A percentile compares a stretch with the other conserved stretches of the same genome.
Evolutionary conservation across 2,797 vertebrate genomes (phyloP).

Genomic region (Melanotaenia maccullochi): DNA sequence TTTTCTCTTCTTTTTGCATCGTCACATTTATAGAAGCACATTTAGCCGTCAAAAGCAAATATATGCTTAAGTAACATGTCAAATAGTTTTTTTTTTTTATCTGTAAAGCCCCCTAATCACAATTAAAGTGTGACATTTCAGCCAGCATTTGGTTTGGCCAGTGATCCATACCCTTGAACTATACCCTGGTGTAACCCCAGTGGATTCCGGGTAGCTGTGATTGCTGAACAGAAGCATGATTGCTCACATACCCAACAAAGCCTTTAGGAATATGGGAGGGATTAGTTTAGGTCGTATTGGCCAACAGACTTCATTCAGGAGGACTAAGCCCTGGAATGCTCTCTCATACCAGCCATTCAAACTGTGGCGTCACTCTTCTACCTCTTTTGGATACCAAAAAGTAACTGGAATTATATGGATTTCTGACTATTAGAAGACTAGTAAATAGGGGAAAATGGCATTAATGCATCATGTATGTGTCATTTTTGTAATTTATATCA

Average conservation of each 20-base stretch:
- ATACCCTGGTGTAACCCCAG: constrained; percentile 52
- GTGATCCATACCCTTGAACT: constrained; percentile 54
- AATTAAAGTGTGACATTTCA: constrained; percentile 21
- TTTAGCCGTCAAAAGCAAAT: constrained; percentile 1
- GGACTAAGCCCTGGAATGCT: constrained; percentile 73
- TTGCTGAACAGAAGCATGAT: constrained; percentile 67
- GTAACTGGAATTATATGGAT: constrained; percentile 6
- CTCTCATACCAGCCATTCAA: constrained; percentile 51
- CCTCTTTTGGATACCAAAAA: constrained; percentile 40
- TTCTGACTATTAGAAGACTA: not conserved
- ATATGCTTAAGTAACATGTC: not conserved
- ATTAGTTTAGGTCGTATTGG: constrained; percentile 66
- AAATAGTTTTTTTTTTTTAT: not conserved
- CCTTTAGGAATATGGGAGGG: constrained; percentile 74
- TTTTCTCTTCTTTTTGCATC: constrained; percentile 12
- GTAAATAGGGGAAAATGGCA: not conserved
- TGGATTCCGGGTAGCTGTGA: constrained; percentile 51
- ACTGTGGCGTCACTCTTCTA: constrained; percentile 41
- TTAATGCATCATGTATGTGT: not conserved
- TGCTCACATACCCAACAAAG: constrained; percentile 78
- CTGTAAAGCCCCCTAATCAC: not conserved
- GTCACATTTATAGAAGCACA: constrained; percentile 8
- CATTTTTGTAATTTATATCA: too few species aligned
- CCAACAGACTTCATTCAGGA: constrained; percentile 71
- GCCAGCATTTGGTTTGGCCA: constrained; percentile 12